Conservation (phyloP, 1,140 invertebrate genomes). For the Zelostemma sp. region DNA sequence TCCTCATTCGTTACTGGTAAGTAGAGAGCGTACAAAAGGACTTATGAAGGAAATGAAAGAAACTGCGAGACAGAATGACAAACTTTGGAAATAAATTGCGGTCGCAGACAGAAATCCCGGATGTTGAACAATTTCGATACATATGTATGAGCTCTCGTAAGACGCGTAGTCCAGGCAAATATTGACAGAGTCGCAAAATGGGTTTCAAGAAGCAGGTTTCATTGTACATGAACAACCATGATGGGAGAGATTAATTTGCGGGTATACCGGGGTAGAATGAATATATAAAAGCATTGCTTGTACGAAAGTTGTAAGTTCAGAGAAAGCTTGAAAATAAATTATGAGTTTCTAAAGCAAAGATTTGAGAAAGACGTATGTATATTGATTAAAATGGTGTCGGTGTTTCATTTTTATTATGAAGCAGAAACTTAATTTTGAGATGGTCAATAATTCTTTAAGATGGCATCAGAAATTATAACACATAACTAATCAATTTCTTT, state of each 20-base stretch:
- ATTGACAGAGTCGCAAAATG: constrained; percentile 31
- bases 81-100: constrained; percentile 42
- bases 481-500: too few species aligned
- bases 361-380: too few species aligned
- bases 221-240: constrained; percentile 22
- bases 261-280: too few species aligned
- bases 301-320: too few species aligned
- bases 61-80: constrained; percentile 35
- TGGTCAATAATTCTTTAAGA: too few species aligned
- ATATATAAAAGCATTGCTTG: too few species aligned
- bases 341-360: too few species aligned
- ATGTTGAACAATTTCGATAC: constrained; percentile 41
- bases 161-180: constrained; percentile 21
- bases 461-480: too few species aligned
- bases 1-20: constrained; percentile 44
- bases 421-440: too few species aligned
- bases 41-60: constrained; percentile 41
- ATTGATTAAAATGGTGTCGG: too few species aligned
- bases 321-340: too few species aligned
- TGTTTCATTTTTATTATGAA: too few species aligned
- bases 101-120: constrained; percentile 19
- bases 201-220: constrained; percentile 12
- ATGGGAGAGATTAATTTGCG: constrained; percentile 26
- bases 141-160: constrained; percentile 26
- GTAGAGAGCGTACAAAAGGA: constrained; percentile 31